phyloP scores from a whole-genome alignment of 92 coral and sea anemone genomes.

The Montipora capitata region DNA sequence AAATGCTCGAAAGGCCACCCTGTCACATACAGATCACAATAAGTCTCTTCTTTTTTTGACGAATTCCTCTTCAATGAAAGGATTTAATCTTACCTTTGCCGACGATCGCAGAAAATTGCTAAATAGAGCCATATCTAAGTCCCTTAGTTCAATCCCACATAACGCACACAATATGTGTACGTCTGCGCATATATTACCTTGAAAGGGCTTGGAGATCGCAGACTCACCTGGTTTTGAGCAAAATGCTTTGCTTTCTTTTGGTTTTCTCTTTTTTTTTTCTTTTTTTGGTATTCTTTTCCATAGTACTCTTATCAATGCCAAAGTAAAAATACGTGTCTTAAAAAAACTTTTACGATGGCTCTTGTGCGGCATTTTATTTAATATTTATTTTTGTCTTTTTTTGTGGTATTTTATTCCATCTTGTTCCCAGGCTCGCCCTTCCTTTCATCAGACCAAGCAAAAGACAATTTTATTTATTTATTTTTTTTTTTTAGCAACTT shows the following conservation, averaged over 20 bases:
- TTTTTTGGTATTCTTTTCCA: too few relatives aligned
- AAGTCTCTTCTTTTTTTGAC: not conserved
- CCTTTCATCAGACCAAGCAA: too few relatives aligned
- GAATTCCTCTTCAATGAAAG: not conserved
- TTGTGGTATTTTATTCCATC: too few relatives aligned
- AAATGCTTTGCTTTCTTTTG: too few relatives aligned
- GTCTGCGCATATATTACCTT: conserved; percentile 45
- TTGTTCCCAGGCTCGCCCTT: too few relatives aligned
- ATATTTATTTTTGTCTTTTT: too few relatives aligned
- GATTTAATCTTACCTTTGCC: conserved; percentile 51
- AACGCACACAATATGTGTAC: conserved; percentile 51
- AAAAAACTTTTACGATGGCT: too few relatives aligned
- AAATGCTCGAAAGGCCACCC: conserved; percentile 53
- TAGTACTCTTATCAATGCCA: too few relatives aligned
- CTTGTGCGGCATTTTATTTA: too few relatives aligned
- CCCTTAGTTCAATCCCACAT: not conserved
- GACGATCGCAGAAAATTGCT: conserved; percentile 39
- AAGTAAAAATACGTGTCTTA: too few relatives aligned
- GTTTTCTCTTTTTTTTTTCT: not conserved
- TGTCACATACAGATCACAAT: conserved; percentile 29
- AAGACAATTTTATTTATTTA: too few relatives aligned
- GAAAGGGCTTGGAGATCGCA: not conserved
- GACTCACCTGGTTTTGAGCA: not conserved
- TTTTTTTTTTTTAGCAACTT: too few relatives aligned
- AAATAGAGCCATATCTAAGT: conserved; percentile 65